Evolutionary conservation across 1,140 invertebrate species (phyloP).

Genomic region (Paracyclopina nana): DNA sequence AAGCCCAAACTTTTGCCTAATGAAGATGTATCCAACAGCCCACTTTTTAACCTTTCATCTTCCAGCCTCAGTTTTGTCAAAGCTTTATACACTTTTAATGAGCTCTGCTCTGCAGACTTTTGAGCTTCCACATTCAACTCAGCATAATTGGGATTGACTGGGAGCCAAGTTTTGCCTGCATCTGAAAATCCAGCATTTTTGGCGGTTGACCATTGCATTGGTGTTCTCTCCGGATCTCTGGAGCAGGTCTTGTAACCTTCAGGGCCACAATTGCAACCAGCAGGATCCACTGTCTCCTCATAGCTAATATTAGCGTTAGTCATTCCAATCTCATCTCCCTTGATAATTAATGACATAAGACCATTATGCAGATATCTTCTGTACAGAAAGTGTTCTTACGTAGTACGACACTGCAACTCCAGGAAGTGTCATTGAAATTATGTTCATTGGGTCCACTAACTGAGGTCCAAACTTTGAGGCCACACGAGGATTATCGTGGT

Average conservation of each 20-base stretch:
- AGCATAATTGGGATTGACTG: conserved; percentile 35
- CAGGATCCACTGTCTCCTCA: conserved; percentile 18
- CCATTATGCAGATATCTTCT: too few relatives aligned
- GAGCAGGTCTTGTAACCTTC: conserved; percentile 6
- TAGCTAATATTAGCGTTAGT: conserved; percentile 21
- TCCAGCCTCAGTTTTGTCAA: background rate
- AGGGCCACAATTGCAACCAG: conserved; percentile 11
- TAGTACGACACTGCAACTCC: conserved; percentile 52
- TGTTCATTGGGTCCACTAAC: conserved; percentile 40
- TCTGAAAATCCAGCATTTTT: conserved; percentile 32
- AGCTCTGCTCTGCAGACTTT: background rate
- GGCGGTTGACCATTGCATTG: conserved; percentile 27
- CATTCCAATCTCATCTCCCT: conserved; percentile 24
- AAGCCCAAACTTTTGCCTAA: background rate
- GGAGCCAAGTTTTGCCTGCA: conserved; percentile 41
- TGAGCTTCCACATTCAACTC: conserved; percentile 29
- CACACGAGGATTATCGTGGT: conserved; percentile 39
- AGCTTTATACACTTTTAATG: background rate
- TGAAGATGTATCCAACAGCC: background rate
- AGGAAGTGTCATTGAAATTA: conserved; percentile 43
- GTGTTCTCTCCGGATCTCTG: conserved; percentile 20
- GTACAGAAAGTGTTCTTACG: conserved; percentile 59
- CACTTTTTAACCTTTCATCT: conserved; percentile 2
- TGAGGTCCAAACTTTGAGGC: conserved; percentile 34
- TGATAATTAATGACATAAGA: background rate